These are phyloP conservation scores for Leptinotarsa defecta DNA, from an alignment of 1,140 invertebrate species.

Conservation along the genomic window DNA sequence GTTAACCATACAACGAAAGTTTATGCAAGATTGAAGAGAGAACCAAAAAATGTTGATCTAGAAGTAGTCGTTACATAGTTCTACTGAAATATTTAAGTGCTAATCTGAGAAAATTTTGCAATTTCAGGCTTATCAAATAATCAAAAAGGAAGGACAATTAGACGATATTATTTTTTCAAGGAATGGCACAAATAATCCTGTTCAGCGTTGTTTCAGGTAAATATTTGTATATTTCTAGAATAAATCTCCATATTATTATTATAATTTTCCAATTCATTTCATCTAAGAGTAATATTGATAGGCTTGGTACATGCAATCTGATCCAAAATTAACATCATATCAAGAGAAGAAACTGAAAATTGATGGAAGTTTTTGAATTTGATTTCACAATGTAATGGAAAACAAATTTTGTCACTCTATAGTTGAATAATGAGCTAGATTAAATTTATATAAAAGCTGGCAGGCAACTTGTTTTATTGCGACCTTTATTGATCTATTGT, in stretches of 20 bases:
- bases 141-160: slow-evolving; percentile 40
- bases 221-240: neutral
- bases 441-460: too few species aligned
- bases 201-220: slow-evolving; percentile 33
- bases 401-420: too few species aligned
- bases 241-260: too few species aligned
- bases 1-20: slow-evolving; percentile 57
- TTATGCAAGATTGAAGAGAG: slow-evolving; percentile 55
- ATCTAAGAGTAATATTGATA: too few species aligned
- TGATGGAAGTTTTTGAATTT: too few species aligned
- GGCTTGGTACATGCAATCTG: too few species aligned
- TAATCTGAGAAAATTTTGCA: neutral
- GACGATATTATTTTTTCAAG: slow-evolving; percentile 46
- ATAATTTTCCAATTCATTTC: too few species aligned
- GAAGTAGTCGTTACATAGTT: slow-evolving; percentile 26
- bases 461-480: too few species aligned
- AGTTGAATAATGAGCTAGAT: neutral
- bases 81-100: neutral
- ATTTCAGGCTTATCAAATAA: slow-evolving; percentile 51
- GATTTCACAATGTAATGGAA: too few species aligned
- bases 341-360: too few species aligned
- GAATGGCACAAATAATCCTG: slow-evolving; percentile 41
- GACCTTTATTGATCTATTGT: too few species aligned
- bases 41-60: slow-evolving; percentile 43
- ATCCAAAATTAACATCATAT: too few species aligned